These are phyloP conservation scores for Dermatophagoides farinae DNA, from an alignment of 1,140 invertebrate species.

Conservation along the genomic window DNA sequence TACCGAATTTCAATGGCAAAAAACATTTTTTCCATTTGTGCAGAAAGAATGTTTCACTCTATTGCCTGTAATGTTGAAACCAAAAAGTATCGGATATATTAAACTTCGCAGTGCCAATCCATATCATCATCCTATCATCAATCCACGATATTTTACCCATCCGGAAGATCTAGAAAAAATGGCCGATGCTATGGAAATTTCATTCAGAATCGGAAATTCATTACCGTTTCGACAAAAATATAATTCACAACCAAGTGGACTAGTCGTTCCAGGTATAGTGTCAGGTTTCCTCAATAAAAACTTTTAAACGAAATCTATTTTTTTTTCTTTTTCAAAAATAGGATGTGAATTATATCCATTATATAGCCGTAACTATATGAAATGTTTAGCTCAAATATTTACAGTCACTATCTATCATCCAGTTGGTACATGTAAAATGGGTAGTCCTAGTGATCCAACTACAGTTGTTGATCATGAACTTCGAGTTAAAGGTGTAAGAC, in stretches of 20 bases:
- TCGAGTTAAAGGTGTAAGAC: conserved; percentile 14
- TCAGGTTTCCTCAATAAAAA: background rate
- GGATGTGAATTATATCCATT: conserved; percentile 49
- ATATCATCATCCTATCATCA: conserved; percentile 48
- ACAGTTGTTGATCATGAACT: conserved; percentile 39
- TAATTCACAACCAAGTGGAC: conserved; percentile 1
- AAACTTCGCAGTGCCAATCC: conserved; percentile 34
- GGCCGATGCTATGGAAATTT: conserved; percentile 16
- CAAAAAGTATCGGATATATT: conserved; percentile 48
- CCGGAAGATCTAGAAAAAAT: conserved; percentile 34
- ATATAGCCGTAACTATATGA: conserved; percentile 55
- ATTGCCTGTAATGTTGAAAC: conserved; percentile 44
- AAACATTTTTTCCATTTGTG: background rate
- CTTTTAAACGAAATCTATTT: background rate
- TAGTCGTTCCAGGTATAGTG: background rate
- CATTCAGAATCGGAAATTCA: conserved; percentile 10
- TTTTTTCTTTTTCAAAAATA: conserved; percentile 20
- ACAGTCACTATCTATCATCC: conserved; percentile 56
- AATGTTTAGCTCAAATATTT: conserved; percentile 44
- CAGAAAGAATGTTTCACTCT: conserved; percentile 36
- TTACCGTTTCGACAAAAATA: conserved; percentile 1
- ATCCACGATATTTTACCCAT: conserved; percentile 52
- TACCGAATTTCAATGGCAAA: background rate
- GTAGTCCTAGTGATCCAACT: conserved; percentile 37
- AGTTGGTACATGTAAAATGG: conserved; percentile 67